A percentile compares a stretch with the other conserved stretches of the same genome.
phyloP scores from a whole-genome alignment of 1,140 invertebrate genomes.

The Rhizoglyphus robini region DNA sequence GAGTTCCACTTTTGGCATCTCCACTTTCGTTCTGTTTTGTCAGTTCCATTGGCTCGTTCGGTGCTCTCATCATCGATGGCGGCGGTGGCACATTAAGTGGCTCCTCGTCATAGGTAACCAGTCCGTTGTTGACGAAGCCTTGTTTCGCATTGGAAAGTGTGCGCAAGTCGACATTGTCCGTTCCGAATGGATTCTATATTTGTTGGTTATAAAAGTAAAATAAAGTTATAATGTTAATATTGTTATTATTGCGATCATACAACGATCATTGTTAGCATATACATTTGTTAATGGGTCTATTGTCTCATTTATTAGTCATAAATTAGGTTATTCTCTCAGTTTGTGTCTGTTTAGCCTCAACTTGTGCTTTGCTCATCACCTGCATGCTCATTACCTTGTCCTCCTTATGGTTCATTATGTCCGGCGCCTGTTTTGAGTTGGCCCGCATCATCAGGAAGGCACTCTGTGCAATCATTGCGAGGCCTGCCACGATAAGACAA shows the following conservation, averaged over 20 bases:
- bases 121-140: too few species aligned
- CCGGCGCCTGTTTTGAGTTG: neutral
- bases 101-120: too few species aligned
- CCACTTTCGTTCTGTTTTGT: neutral
- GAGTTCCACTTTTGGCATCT: neutral
- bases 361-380: neutral
- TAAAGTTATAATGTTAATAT: too few species aligned
- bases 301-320: neutral
- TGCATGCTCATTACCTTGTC: neutral
- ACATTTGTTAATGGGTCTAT: neutral
- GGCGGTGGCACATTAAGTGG: too few species aligned
- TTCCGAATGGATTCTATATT: too few species aligned
- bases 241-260: too few species aligned
- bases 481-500: slow-evolving; percentile 5
- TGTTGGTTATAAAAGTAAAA: too few species aligned
- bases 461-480: neutral
- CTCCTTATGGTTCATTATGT: too few species aligned
- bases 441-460: neutral
- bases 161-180: too few species aligned
- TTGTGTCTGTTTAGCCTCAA: too few species aligned
- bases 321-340: too few species aligned
- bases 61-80: neutral
- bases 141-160: too few species aligned
- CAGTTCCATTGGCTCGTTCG: neutral
- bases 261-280: neutral